Evolutionary conservation across 2,797 vertebrate genomes (phyloP).

Genomic region (Monodelphis domestica): DNA sequence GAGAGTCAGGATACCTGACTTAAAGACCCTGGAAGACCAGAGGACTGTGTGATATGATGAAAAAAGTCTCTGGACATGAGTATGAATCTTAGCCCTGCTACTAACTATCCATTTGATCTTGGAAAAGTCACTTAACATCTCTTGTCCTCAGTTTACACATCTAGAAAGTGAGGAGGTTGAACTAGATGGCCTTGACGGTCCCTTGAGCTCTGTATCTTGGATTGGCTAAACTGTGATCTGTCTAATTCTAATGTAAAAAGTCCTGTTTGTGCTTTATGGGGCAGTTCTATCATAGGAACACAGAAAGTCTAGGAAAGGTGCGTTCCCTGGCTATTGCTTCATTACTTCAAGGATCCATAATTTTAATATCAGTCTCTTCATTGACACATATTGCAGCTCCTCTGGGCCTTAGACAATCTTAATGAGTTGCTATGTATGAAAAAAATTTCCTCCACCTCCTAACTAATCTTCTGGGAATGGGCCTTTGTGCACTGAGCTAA

Average conservation of each 20-base stretch:
- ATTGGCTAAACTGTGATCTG: neutral
- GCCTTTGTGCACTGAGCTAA: neutral
- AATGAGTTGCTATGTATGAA: neutral
- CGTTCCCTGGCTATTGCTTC: neutral
- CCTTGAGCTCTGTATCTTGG: neutral
- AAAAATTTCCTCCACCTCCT: neutral
- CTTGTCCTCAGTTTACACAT: neutral
- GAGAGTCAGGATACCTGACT: neutral
- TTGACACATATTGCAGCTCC: neutral
- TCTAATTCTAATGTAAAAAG: neutral
- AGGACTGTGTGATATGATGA: neutral
- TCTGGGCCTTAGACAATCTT: neutral
- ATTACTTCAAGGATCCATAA: neutral
- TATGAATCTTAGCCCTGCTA: neutral
- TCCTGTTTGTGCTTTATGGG: neutral
- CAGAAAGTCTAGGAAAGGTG: neutral
- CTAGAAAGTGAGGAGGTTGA: neutral
- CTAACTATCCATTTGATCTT: neutral
- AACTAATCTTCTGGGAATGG: neutral
- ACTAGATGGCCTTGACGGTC: neutral
- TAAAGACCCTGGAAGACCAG: neutral
- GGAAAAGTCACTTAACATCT: neutral
- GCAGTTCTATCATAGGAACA: neutral
- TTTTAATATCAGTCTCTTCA: neutral
- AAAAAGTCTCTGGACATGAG: neutral